Base-by-base conservation (phyloP, 2,113 vertebrate species). In the Dryoscopus gambensis region DNA sequence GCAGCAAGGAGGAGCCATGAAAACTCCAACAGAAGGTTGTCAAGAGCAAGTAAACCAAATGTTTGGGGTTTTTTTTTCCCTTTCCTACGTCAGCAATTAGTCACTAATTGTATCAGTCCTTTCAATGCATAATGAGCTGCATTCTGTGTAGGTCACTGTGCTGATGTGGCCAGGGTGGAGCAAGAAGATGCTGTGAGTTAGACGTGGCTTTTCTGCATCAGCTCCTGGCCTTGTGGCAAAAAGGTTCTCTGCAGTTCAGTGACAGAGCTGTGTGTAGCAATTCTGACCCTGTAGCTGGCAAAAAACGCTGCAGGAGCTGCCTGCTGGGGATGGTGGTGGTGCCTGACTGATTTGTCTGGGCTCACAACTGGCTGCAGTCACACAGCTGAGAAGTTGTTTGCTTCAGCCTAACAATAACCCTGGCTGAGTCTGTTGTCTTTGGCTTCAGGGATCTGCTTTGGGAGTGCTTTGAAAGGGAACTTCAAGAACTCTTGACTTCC, bases 371-470 rank as follows among this genome's bases (percentile, higher is more conserved):
- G 23, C 79, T 69, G 90, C 95, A 74, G 65, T 63, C 44, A 49
- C 39, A 31, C 68, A 90, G 80, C 12, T 75, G 62, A 90, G 60
- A 13, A 57, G n/a, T 75, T 91, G 70, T 82, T 89, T 96, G 57
- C 71, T 86, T 52, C 87, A 76, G 89, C 52, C 79, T 75, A 55
- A 93, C 86, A 88, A 83, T 85, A 93, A 84, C 74, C n/a, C 73
- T 69, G 85, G 65, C 89, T 19, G 24, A 93, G 79, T 94, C 95
- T 96, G 79, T 89, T 95, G 87, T 91, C 40, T 81, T 97, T 96
- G 93, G 93, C 93, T 94, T 69, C 71, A 25, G 5, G 24, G 57
- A 23, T 67, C 83, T 79, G 79, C 80, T 86, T 71, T 77, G 84
- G 93, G 87, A 93, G 85, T 9, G 49, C 57, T 91, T 62, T 74